Conservation (phyloP, 2,888 invertebrate species). For the Drosophila mimetica region DNA sequence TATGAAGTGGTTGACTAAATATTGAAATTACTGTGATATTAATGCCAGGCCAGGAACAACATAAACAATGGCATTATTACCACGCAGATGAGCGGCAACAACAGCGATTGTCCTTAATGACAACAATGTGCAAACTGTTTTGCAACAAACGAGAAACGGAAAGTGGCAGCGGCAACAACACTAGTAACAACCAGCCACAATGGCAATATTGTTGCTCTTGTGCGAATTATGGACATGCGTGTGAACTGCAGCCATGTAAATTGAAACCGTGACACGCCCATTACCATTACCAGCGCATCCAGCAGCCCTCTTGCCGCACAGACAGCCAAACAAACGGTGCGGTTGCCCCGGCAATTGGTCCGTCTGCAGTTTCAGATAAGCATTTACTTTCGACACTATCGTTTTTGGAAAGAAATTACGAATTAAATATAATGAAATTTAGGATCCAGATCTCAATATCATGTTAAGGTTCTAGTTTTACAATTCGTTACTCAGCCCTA, state of each 20-base stretch:
- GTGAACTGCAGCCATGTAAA: conserved; percentile 75
- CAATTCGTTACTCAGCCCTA: too few species aligned
- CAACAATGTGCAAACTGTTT: conserved; percentile 74
- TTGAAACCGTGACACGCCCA: conserved; percentile 72
- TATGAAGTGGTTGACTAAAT: conserved; percentile 80
- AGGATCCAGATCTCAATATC: too few species aligned
- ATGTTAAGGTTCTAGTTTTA: too few species aligned
- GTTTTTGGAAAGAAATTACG: neutral
- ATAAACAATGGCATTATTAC: conserved; percentile 75
- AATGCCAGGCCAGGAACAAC: conserved; percentile 70
- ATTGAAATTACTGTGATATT: conserved; percentile 78
- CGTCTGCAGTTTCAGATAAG: conserved; percentile 12
- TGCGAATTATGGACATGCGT: conserved; percentile 71
- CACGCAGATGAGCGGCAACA: conserved; percentile 31
- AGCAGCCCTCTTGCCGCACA: neutral
- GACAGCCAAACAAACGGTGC: conserved; percentile 28
- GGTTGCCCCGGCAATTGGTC: neutral
- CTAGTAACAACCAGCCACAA: conserved; percentile 25
- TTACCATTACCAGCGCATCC: conserved; percentile 20
- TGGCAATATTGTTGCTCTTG: conserved; percentile 56
- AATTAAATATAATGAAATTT: too few species aligned
- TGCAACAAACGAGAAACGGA: conserved; percentile 63
- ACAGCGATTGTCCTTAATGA: conserved; percentile 46
- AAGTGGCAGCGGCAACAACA: conserved; percentile 23
- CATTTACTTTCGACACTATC: neutral